A percentile compares a stretch with the other conserved stretches of the same genome.
Evolutionary conservation across 2,113 vertebrate genomes (phyloP).

Genomic region (Mastomys natalensis): DNA sequence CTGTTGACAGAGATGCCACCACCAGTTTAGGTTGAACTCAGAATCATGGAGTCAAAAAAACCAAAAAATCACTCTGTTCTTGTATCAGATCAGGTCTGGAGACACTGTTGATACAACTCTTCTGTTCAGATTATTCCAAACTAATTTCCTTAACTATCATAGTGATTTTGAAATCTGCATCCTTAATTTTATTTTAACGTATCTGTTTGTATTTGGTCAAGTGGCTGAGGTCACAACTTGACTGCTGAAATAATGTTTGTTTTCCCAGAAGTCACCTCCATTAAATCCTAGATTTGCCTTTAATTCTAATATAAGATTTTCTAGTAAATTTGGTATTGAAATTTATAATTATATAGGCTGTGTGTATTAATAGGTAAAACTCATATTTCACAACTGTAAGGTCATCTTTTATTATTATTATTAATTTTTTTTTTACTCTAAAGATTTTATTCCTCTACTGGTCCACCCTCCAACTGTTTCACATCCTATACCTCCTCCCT

Average conservation of each 20-base stretch:
- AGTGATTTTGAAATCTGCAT: constrained; percentile 20
- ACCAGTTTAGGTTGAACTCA: not conserved
- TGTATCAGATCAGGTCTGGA: not conserved
- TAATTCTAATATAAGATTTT: constrained; percentile 35
- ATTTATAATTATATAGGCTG: constrained; percentile 20
- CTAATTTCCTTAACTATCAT: not conserved
- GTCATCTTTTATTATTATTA: too few relatives aligned
- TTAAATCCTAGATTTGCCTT: not conserved
- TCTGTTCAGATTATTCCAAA: not conserved
- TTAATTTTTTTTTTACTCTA: too few relatives aligned
- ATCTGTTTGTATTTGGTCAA: not conserved
- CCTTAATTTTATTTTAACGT: constrained; percentile 44
- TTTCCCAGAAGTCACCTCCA: not conserved
- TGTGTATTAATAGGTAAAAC: not conserved
- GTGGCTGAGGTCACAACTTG: not conserved
- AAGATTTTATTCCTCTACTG: too few relatives aligned
- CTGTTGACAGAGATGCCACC: not conserved
- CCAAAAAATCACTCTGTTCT: not conserved
- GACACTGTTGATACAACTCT: not conserved
- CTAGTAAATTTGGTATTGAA: not conserved
- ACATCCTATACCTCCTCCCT: too few relatives aligned
- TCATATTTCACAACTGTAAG: constrained; percentile 28
- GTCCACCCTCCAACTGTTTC: too few relatives aligned
- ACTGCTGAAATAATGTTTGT: not conserved
- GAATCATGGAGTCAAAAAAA: not conserved